Evolutionary conservation across 2,113 vertebrate species (phyloP), one percentile per base, ranked within the genome.

Genomic region (Coracopsis vasa): DNA sequence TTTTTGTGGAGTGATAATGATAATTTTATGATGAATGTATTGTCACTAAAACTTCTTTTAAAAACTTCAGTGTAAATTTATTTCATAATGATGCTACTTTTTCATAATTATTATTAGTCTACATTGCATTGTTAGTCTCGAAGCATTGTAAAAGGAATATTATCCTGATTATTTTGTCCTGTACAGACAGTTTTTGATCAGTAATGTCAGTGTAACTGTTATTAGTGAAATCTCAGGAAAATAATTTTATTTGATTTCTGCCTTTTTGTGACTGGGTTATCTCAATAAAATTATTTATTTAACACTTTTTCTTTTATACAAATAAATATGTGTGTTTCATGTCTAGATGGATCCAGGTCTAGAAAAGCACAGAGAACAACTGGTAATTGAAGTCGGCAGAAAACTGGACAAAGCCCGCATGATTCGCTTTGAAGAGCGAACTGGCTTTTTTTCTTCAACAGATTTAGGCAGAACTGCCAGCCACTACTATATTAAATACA

Each of bases 401-500:
- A 99, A 99, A 97, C 95, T 99, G 96, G 99, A 99, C 95, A 99
- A 99, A 97, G 99, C 99, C 54, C 98, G 98, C 39, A 99, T 99
- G 99, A 99, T 99, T 97, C 99, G 99, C 80, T 99, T 99, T 89
- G 99, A 99, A 92, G 99, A 99, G 83, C 98, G 99, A 81, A 99
- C 99, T 16, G 99, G 99, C 28, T 99, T 99, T 97, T 99, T 99
- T 92, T 99, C 98, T 65, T 99, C 99, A 47, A 99, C 99, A 7
- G 99, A 99, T 96, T 97, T 99, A 95, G 99, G 99, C 92, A 98
- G 99, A 97, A 99, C 99, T 3, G 98, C 99, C 91, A 99, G 99
- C 93, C 99, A 99, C 98, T 99, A 98, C 97, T 99, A 99, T 97
- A 99, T 99, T 97, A 99, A 98, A 95, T 99, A 99, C 96, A 99